Conservation (phyloP, 1,140 invertebrate species). For the Heliconius congener region DNA sequence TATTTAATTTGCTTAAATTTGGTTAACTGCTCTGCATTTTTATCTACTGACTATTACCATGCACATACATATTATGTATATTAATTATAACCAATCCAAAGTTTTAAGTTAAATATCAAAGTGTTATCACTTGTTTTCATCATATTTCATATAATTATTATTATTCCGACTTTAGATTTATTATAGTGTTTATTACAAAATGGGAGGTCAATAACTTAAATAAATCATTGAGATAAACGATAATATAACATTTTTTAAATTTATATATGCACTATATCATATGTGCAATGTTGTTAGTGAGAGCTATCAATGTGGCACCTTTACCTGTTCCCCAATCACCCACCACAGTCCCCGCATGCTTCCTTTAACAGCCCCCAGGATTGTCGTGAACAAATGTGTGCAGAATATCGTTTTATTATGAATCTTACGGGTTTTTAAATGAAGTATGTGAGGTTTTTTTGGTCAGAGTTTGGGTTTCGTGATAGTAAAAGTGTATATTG, state of each 20-base stretch:
- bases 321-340: slow-evolving; percentile 47
- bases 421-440: slow-evolving; percentile 78
- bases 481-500: slow-evolving; percentile 68
- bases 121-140: slow-evolving; percentile 33
- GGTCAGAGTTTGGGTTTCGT: slow-evolving; percentile 24
- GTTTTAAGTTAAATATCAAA: slow-evolving; percentile 35
- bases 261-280: slow-evolving; percentile 17
- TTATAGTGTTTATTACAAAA: slow-evolving; percentile 14
- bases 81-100: slow-evolving; percentile 45
- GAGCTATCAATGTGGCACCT: slow-evolving; percentile 29
- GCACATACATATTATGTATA: slow-evolving; percentile 42
- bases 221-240: slow-evolving; percentile 2
- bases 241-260: not conserved
- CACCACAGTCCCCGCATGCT: slow-evolving; percentile 71
- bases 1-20: slow-evolving; percentile 54
- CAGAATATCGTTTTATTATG: slow-evolving; percentile 69
- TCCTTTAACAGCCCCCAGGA: slow-evolving; percentile 78
- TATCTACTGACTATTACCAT: slow-evolving; percentile 61
- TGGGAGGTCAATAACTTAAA: not conserved
- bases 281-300: slow-evolving; percentile 23
- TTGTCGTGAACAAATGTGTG: slow-evolving; percentile 69
- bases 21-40: slow-evolving; percentile 75
- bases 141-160: slow-evolving; percentile 1
- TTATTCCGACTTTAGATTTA: slow-evolving; percentile 13
- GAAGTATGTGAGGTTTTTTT: slow-evolving; percentile 70